These are phyloP conservation scores for Platichthys flesus DNA, from an alignment of 2,113 vertebrate species.

Conservation along the genomic window DNA sequence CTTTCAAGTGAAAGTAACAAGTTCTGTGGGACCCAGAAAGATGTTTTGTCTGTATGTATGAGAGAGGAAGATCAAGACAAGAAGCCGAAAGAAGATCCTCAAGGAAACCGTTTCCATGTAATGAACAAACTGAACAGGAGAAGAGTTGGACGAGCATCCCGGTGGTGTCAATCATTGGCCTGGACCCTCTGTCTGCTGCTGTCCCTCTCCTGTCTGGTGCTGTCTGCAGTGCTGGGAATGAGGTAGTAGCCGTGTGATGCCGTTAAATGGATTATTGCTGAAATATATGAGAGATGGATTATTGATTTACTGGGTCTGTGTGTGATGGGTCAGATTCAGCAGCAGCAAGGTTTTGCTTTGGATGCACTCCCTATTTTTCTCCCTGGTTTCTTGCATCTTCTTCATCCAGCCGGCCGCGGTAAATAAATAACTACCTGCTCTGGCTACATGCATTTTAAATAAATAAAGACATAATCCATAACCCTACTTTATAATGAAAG, in stretches of 20 bases:
- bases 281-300: background rate
- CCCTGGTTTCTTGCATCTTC: slow-evolving; percentile 80
- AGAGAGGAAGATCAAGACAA: background rate
- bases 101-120: too few species aligned
- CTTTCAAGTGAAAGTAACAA: slow-evolving; percentile 1
- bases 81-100: background rate
- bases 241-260: slow-evolving; percentile 70
- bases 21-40: slow-evolving; percentile 7
- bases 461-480: too few species aligned
- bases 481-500: background rate
- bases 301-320: background rate
- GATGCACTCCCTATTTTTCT: slow-evolving; percentile 81
- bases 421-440: slow-evolving; percentile 22
- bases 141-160: slow-evolving; percentile 3
- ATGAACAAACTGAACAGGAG: background rate
- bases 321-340: slow-evolving; percentile 76
- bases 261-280: background rate
- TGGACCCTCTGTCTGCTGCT: slow-evolving; percentile 78
- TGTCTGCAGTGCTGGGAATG: slow-evolving; percentile 78
- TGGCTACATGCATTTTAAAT: background rate
- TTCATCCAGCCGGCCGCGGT: slow-evolving; percentile 84
- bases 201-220: slow-evolving; percentile 62
- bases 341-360: slow-evolving; percentile 75
- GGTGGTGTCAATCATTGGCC: slow-evolving; percentile 60
- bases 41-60: background rate